Evolutionary conservation across 1,140 invertebrate genomes (phyloP).

Genomic region (Pseudomyrmex sp.): DNA sequence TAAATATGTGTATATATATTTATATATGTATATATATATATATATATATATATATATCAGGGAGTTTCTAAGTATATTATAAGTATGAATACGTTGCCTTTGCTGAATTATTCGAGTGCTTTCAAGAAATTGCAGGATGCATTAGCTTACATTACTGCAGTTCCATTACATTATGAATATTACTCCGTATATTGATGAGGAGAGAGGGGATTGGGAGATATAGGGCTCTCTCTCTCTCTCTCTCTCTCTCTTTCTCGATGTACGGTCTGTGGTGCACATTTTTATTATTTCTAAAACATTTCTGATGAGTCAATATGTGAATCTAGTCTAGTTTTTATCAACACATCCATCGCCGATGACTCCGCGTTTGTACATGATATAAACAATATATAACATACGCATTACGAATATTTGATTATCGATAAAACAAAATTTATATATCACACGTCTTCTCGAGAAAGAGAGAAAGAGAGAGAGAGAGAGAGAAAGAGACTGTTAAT

Average conservation of each 20-base stretch:
- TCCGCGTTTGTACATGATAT: too few species aligned
- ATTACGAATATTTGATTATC: too few species aligned
- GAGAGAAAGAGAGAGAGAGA: too few species aligned
- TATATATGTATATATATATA: neutral
- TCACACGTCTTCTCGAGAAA: too few species aligned
- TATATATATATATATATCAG: constrained; percentile 57
- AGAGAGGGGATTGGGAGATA: constrained; percentile 42
- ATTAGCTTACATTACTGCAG: constrained; percentile 75
- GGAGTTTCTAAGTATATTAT: constrained; percentile 75
- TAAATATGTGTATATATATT: too few species aligned
- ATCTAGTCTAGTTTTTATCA: constrained; percentile 15
- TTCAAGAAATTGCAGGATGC: constrained; percentile 76
- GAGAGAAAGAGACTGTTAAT: neutral
- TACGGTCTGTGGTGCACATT: constrained; percentile 46
- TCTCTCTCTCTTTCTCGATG: neutral
- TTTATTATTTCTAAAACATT: constrained; percentile 67
- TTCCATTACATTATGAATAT: constrained; percentile 76
- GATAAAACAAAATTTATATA: too few species aligned
- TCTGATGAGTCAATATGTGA: constrained; percentile 54
- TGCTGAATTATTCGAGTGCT: constrained; percentile 74
- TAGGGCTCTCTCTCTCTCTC: constrained; percentile 8
- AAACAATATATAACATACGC: too few species aligned
- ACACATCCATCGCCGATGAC: constrained; percentile 10
- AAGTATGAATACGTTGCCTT: constrained; percentile 72
- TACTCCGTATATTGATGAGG: constrained; percentile 73